Evolutionary conservation across 2,797 vertebrate species (phyloP).

Genomic region (Melanotaenia pygmaea): DNA sequence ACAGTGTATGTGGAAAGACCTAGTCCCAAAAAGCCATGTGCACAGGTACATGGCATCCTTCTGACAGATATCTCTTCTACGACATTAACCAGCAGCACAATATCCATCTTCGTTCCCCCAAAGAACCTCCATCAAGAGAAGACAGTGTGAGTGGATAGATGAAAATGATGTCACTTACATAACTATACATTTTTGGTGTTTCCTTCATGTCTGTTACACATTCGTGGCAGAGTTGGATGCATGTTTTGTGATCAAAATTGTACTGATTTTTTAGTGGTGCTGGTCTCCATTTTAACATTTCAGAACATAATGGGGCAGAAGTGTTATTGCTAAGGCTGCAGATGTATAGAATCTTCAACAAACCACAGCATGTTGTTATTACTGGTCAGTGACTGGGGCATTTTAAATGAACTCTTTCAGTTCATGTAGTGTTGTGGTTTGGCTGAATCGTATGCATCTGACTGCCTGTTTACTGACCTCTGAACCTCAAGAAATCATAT

Average conservation of each 20-base stretch:
- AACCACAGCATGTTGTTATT: background rate
- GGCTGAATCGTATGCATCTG: conserved; percentile 45
- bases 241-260: conserved; percentile 11
- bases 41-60: conserved; percentile 2
- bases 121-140: conserved; percentile 71
- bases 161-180: conserved; percentile 33
- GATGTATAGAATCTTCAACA: conserved; percentile 26
- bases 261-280: conserved; percentile 45
- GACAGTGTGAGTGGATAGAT: conserved; percentile 67
- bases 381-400: background rate
- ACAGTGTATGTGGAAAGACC: background rate
- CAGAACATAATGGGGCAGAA: conserved; percentile 2
- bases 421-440: background rate
- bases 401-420: background rate
- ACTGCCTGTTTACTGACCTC: conserved; percentile 36
- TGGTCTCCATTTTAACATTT: conserved; percentile 19
- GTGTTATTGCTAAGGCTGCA: conserved; percentile 29
- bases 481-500: conserved; percentile 51
- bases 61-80: conserved; percentile 53
- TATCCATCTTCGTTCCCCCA: conserved; percentile 56
- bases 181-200: conserved; percentile 11
- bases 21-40: conserved; percentile 12
- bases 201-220: conserved; percentile 26
- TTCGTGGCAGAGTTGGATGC: conserved; percentile 14
- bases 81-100: conserved; percentile 56